A percentile compares a stretch with the other conserved stretches of the same genome.
These are phyloP conservation scores for Osmerus mordax DNA, from an alignment of 2,113 vertebrate species.

Conservation along the genomic window DNA sequence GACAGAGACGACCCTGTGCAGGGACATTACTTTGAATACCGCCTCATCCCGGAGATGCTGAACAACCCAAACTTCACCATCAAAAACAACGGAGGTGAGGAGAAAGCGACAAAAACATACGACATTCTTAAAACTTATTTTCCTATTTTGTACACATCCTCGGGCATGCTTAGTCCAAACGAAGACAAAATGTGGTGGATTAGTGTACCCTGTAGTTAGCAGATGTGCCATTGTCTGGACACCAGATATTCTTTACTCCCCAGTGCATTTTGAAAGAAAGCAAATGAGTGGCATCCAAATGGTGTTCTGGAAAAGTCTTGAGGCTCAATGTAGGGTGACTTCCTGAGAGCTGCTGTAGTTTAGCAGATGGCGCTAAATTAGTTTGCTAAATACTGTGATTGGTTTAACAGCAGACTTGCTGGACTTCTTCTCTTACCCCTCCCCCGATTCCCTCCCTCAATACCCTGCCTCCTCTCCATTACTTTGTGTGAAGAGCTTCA, in stretches of 20 bases:
- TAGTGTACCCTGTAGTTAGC: constrained; percentile 64
- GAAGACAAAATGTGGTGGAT: constrained; percentile 59
- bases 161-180: constrained; percentile 33
- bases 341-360: constrained; percentile 48
- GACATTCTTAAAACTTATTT: neutral
- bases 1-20: constrained; percentile 95
- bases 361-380: constrained; percentile 69
- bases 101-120: neutral
- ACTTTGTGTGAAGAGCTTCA: constrained; percentile 53
- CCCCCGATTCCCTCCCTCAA: constrained; percentile 26
- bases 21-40: constrained; percentile 93
- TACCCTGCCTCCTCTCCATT: constrained; percentile 25
- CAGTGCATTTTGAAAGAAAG: constrained; percentile 65
- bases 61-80: constrained; percentile 99
- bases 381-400: constrained; percentile 71
- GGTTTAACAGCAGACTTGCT: constrained; percentile 56
- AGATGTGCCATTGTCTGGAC: constrained; percentile 70
- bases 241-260: constrained; percentile 63
- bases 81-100: constrained; percentile 91
- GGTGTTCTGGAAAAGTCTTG: constrained; percentile 51
- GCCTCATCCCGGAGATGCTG: constrained; percentile 89
- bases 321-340: constrained; percentile 67
- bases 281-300: constrained; percentile 66
- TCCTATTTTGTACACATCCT: constrained; percentile 31
- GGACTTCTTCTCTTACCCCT: neutral